Base-by-base conservation (phyloP, 1,140 invertebrate genomes). In the Atta colombica region DNA sequence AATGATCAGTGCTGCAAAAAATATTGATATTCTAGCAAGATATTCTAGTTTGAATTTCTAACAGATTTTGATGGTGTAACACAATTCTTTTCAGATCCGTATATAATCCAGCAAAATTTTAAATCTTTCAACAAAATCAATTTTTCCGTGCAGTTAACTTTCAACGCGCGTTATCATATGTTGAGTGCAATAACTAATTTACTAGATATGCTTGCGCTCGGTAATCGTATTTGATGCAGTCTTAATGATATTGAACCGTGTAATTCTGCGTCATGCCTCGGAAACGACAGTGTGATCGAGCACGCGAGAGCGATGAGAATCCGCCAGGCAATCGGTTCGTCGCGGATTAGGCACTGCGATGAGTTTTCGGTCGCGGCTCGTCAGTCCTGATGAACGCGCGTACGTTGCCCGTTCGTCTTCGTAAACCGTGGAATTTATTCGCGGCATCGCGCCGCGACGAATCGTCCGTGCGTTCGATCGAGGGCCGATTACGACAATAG, bases 401-500 rank as follows among this genome's bases (percentile, higher is more conserved):
- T 10, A 58, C 74, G 10, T 80, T 12, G 66, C 14, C 28, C 49
- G 45, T 39, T 61, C 21, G 63, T 55, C 77, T 16, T 63, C 31
- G 58, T 45, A 55, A 65, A 74, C 18, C 53, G 53, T 71, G n/a
- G 51, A 25, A 61, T 55, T 60, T 58, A 58, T 25, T 31, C 58
- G 68, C 77, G 49, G 16, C 31, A 55, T 71, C 78, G 8, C 53
- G 77, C 51, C 49, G 51, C 69, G 68, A 82, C 55, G 69, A 82
- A 74, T 82, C 55, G 80, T 21, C 51, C 72, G 65, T 35, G 21
- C 69, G 25, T 61, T 66, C 61, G 72, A 89, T 86, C 87, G 69
- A 63, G 39, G n/a, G 61, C 71, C 84, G 66, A n/a, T 86, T 84
- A 66, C 84, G 80, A 90, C 82, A 89, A 89, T 87, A 68, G 66